These are phyloP conservation scores for Therioaphis trifolii DNA, from an alignment of 2,888 invertebrate species.

Conservation along the genomic window DNA sequence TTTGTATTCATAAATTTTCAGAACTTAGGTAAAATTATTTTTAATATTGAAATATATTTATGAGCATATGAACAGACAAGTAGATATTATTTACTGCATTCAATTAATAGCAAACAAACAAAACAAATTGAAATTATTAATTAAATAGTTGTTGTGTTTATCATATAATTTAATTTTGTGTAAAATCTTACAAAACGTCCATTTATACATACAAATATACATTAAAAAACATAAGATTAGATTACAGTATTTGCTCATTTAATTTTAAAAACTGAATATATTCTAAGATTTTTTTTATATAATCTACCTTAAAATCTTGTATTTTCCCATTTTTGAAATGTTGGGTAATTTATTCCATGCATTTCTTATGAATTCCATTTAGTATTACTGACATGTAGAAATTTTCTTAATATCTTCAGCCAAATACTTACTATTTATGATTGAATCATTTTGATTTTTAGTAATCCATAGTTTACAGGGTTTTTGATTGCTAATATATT, in stretches of 20 bases:
- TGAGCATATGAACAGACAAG: background rate
- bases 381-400: too few species aligned
- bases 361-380: too few species aligned
- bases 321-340: too few species aligned
- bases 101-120: background rate
- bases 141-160: slow-evolving; percentile 7
- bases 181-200: background rate
- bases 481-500: too few species aligned
- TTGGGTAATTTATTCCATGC: too few species aligned
- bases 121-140: background rate
- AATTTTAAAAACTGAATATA: background rate
- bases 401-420: too few species aligned
- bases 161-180: background rate
- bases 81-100: background rate
- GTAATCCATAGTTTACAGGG: too few species aligned
- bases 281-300: too few species aligned
- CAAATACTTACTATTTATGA: too few species aligned
- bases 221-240: too few species aligned
- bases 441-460: too few species aligned
- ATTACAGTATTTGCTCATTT: slow-evolving; percentile 18
- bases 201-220: background rate
- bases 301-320: too few species aligned
- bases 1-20: slow-evolving; percentile 12
- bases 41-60: background rate
- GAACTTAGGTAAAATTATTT: background rate